Percentiles rank a stretch among this genome's conserved stretches.
phyloP scores from a whole-genome alignment of 1,140 invertebrate species.

The Dufourea novaeangliae region DNA sequence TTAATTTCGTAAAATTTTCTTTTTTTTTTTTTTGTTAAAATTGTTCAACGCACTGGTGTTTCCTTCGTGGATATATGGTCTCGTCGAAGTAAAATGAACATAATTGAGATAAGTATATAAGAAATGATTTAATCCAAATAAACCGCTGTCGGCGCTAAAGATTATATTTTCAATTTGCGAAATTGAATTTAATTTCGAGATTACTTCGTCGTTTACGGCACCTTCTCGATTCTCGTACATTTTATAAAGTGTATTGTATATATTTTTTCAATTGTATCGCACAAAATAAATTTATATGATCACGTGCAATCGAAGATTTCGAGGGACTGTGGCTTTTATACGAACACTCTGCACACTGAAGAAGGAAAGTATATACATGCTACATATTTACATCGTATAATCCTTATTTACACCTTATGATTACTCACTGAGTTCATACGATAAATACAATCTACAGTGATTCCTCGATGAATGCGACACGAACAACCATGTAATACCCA shows the following conservation, averaged over 20 bases:
- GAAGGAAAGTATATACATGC: too few species aligned
- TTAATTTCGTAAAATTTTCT: background rate
- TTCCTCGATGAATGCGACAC: too few species aligned
- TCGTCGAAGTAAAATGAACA: background rate
- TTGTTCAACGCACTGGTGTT: background rate
- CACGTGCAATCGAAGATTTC: conserved; percentile 15
- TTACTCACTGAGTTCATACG: too few species aligned
- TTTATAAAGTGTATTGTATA: conserved; percentile 35
- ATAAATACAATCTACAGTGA: too few species aligned
- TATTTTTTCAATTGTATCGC: conserved; percentile 43
- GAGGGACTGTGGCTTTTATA: background rate
- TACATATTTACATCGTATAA: too few species aligned
- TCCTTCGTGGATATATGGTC: background rate
- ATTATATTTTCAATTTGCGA: background rate
- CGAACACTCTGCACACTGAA: background rate
- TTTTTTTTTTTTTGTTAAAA: background rate
- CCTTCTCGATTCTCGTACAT: background rate
- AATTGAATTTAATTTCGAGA: background rate
- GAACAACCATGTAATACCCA: too few species aligned
- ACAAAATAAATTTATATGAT: conserved; percentile 43
- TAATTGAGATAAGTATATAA: background rate
- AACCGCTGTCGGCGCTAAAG: background rate
- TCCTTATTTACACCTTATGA: too few species aligned
- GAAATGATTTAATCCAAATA: background rate
- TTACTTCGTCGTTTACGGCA: background rate